Evolutionary conservation across 2,888 invertebrate genomes (phyloP).

Genomic region (Scrobipalpa atriplicella): DNA sequence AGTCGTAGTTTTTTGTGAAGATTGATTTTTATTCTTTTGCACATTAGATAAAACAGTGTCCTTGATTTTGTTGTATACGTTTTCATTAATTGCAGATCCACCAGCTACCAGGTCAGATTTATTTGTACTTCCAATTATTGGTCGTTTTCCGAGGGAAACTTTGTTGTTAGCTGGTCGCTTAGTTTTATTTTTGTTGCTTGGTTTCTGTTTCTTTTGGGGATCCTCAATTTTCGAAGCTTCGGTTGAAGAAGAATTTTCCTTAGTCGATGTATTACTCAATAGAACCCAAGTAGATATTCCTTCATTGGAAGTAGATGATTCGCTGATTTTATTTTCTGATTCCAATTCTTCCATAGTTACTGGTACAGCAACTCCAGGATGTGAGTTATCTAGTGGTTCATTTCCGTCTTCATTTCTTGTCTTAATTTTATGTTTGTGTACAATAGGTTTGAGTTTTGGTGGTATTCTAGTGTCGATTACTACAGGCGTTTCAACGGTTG

Average conservation of each 20-base stretch:
- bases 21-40: slow-evolving; percentile 74
- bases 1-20: slow-evolving; percentile 49
- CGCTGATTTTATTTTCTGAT: slow-evolving; percentile 74
- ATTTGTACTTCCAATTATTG: slow-evolving; percentile 72
- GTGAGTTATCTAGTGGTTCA: slow-evolving; percentile 74
- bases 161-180: slow-evolving; percentile 68
- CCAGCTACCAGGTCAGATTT: slow-evolving; percentile 75
- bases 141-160: slow-evolving; percentile 55
- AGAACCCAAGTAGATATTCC: slow-evolving; percentile 91
- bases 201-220: slow-evolving; percentile 61
- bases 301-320: slow-evolving; percentile 83
- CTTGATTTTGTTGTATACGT: slow-evolving; percentile 83
- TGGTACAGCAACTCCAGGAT: slow-evolving; percentile 86
- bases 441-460: slow-evolving; percentile 81
- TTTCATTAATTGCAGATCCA: slow-evolving; percentile 76
- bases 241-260: slow-evolving; percentile 61
- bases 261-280: slow-evolving; percentile 78
- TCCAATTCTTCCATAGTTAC: slow-evolving; percentile 85
- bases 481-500: slow-evolving; percentile 63
- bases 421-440: slow-evolving; percentile 68
- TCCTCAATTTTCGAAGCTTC: slow-evolving; percentile 69
- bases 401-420: slow-evolving; percentile 66
- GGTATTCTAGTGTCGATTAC: slow-evolving; percentile 84
- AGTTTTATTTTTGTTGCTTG: slow-evolving; percentile 62
- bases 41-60: slow-evolving; percentile 82